These are phyloP conservation scores for Symphodus melops DNA, from an alignment of 2,113 vertebrate genomes.

Conservation along the genomic window DNA sequence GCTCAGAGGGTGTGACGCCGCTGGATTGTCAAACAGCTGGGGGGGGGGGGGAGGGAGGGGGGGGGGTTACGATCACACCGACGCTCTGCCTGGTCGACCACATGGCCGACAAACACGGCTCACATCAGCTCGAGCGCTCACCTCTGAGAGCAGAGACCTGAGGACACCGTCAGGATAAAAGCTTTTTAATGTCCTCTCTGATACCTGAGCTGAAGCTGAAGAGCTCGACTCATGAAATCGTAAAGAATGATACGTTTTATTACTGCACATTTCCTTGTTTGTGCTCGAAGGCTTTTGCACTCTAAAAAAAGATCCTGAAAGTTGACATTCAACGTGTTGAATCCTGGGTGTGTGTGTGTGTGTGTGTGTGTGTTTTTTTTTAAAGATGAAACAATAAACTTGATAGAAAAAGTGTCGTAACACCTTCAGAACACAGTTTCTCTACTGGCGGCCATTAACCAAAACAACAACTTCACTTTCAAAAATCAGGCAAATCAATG, in stretches of 20 bases:
- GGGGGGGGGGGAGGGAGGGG: background rate
- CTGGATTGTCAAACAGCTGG: constrained; percentile 37
- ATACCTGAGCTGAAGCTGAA: constrained; percentile 15
- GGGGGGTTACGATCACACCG: constrained; percentile 31
- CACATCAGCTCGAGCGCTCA: constrained; percentile 23
- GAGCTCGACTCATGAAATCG: constrained; percentile 10
- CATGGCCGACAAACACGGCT: constrained; percentile 9
- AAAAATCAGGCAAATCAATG: no score
- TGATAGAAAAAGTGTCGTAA: no score
- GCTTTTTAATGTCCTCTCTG: constrained; percentile 76
- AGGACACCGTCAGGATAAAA: constrained; percentile 65
- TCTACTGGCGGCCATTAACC: no score
- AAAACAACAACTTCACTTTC: no score
- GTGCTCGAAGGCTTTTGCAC: constrained; percentile 63
- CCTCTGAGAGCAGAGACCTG: constrained; percentile 29
- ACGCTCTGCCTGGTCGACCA: constrained; percentile 28
- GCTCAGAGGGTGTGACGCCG: constrained; percentile 58
- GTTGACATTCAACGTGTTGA: background rate
- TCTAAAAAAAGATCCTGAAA: constrained; percentile 15
- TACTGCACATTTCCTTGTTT: constrained; percentile 16
- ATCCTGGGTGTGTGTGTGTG: no score
- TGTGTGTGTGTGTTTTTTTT: no score
- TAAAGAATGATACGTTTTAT: constrained; percentile 56
- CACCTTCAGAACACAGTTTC: no score
- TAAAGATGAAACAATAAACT: no score